Base-by-base conservation (phyloP, 2,113 vertebrate species). In the Nycticebus coucang region DNA sequence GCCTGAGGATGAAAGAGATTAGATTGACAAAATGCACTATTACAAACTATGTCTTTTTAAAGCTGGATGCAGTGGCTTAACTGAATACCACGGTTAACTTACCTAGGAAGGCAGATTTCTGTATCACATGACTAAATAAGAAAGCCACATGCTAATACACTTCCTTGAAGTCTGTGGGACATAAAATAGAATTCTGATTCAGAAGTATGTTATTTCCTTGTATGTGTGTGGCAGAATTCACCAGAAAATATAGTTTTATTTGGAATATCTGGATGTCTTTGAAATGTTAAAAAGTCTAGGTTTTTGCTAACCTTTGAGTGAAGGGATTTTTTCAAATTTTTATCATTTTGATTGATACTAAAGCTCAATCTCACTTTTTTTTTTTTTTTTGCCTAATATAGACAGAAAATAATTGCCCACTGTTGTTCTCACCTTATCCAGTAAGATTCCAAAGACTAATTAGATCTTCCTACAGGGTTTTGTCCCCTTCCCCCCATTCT, bases 141-240 rank as follows among this genome's bases (percentile, higher is more conserved):
- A 90, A 87, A 86, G 18, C 4, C 28, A 94, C 18, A 7, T 37
- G 57, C 45, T 78, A 92, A 60, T 22, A 28, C 15, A 53, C 17
- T 68, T 60, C 22, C 22, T 89, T 74, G 86, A 64, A 77, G 26
- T 6, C 41, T 81, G 18, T 24, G 18, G 4, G 30, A 28, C 28
- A 45, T 66, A 21, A 97, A 60, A 74, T n/a, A 57, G n/a, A 28
- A 82, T 33, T 89, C 66, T 45, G 60, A 62, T 22, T 17, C 19
- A 37, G 87, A 94, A 93, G 28, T 86, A 94, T 55, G 64, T 37
- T 50, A 24, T 45, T 87, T 89, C 59, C 69, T 79, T 90, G 13
- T 28, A 57, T 72, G 17, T 91, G 59, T 93, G 71, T 87, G 35
- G 45, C 33, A 87, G 28, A 94, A 90, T 90, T 64, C 45, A 59